Base-by-base conservation (phyloP, 2,888 invertebrate genomes). In the Cenopis cana region DNA sequence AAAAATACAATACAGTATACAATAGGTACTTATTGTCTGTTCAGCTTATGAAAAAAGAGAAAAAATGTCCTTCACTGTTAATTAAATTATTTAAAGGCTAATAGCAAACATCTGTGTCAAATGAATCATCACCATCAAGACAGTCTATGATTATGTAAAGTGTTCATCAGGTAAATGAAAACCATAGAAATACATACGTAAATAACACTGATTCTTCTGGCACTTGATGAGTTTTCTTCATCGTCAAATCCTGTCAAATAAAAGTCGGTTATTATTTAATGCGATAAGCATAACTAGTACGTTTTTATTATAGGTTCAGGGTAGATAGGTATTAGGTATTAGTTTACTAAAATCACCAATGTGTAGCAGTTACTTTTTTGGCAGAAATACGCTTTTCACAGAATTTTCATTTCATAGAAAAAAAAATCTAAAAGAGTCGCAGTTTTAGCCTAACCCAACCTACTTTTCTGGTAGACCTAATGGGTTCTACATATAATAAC, bases 171-270 rank as follows among this genome's bases (percentile, higher is more conserved):
- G n/a, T 61, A 24, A 50, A 71, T 18, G 18, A 66, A 18, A 50
- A 38, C 56, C 29, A 67, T 56, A 3, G n/a, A 50, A 38, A 61
- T 38, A 50, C 49, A 46, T 29, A 49, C 18, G 60, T 60, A 61
- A 50, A 49, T 29, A 38, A 60, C 50, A 46, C 50, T 71, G 49
- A 11, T 61, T 56, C 55, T 71, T 24, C 60, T 50, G 33, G 49
- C 49, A 46, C 46, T 61, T 18, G 89, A 86, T 55, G 88, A 81
- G 77, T 82, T 89, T 33, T 85, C 85, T 50, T 85, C 82, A 66
- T 86, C 89, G 41, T 86, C 87, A 68, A 87, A 87, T 83, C 87
- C 92, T 92, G 90, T 71, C 84, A 89, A 59, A 57, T 46, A 61
- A 36, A 12, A 46, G 66, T 36, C 17, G 6, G 4, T n/a, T 46